Evolutionary conservation across 2,888 invertebrate genomes (phyloP), one percentile per base, ranked within the genome.

Genomic region (Slavum lentiscoides): DNA sequence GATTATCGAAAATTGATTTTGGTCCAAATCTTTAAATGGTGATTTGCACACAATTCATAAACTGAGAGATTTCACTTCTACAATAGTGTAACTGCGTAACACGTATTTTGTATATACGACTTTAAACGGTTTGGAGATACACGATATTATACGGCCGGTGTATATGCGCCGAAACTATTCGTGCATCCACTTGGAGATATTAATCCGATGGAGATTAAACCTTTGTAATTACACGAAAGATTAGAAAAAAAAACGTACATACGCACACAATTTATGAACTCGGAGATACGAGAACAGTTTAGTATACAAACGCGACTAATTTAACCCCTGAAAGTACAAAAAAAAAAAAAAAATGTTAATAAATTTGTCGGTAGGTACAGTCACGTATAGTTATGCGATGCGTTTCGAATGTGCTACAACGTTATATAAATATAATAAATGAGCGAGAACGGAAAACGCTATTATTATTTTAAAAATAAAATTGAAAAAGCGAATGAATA

Each of bases 181-280:
- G 1, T 58, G 55, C 9, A 13, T 72, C 72, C 64, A n/a, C 58
- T 70, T 58, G 58, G 72, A 80, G 58, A 80, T 80, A 72, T 70
- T 64, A 62, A 66, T 72, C 80, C 39, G 64, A 30, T 9, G 23
- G 23, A 70, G 72, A 72, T 80, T 80, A 80, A 72, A 80, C 80
- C 72, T 58, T 66, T 66, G 80, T 80, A 80, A 80, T 80, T 80
- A 70, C 43, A 55, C 43, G 30, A 43, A 49, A 72, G 72, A 70
- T 72, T 43, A 80, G 43, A 80, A 66, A 17, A 77, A 69, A 59
- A 61, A 61, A 62, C 13, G 1, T 15, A n/a, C 17, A 39, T 7
- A 66, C 17, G 30, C 43, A 13, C 21, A 55, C 49, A 75, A 72
- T 64, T 72, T 72, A 72, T 72, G 72, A 58, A 64, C 72, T 53